These are phyloP conservation scores for Dryoscopus gambensis DNA, from an alignment of 2,113 vertebrate genomes.

Conservation along the genomic window DNA sequence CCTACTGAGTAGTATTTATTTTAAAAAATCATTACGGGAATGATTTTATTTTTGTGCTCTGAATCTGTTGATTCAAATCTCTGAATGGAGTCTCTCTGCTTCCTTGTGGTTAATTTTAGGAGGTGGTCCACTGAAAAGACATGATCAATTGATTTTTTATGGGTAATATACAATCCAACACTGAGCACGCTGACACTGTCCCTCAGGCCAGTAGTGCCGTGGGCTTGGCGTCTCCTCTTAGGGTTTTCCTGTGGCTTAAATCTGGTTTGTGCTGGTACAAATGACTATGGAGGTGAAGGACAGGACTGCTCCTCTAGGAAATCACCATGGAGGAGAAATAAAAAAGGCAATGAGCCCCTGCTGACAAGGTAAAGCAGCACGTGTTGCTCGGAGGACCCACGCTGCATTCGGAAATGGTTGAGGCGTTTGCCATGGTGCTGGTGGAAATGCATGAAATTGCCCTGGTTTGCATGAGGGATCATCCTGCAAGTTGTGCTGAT, in stretches of 20 bases:
- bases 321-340: neutral
- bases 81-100: neutral
- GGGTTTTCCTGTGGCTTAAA: neutral
- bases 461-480: fast-evolving
- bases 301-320: neutral
- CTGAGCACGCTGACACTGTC: fast-evolving
- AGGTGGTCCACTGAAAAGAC: neutral
- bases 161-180: fast-evolving
- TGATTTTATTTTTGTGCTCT: neutral
- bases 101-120: neutral
- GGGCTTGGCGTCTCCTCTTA: neutral
- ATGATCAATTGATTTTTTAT: neutral
- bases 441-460: neutral
- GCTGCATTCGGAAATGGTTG: fast-evolving
- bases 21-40: neutral
- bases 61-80: neutral
- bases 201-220: neutral
- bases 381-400: fast-evolving
- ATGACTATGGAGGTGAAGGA: neutral
- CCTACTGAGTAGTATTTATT: neutral
- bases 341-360: fast-evolving
- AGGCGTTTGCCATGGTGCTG: fast-evolving
- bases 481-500: neutral
- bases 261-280: neutral
- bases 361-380: fast-evolving